Base-by-base conservation (phyloP, 2,888 invertebrate species). In the Onthophagus sagittarius region DNA sequence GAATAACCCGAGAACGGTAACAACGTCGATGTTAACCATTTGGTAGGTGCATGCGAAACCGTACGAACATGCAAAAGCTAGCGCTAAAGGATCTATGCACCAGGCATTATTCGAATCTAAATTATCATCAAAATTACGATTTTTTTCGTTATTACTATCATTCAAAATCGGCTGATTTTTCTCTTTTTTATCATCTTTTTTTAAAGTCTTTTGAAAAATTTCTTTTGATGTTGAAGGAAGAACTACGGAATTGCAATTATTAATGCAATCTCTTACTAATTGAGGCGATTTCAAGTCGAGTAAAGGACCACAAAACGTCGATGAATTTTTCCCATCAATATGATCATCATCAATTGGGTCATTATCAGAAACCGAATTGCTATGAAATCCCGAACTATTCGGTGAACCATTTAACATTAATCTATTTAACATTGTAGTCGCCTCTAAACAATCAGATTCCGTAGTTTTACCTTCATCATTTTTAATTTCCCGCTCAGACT, bases 11-110 rank as follows among this genome's bases (percentile, higher is more conserved):
- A 93, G 88, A 85, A 92, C 87, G 83, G 92, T 91, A 86, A 93
- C 88, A 86, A 92, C 88, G 87, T 94, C 93, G 86, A 92, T 86
- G 81, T 91, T 90, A 82, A 91, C 90, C 84, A 93, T 86, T 85
- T 91, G 90, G 83, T 90, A 90, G 79, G 89, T 88, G 85, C 90
- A 89, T 89, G 91, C 90, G 87, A 91, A 83, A 83, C 92, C 91
- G 87, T 92, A 91, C 82, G 92, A 89, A 87, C 92, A 92, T 90
- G 93, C 92, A 88, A 93, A 88, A 87, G 91, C 89, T 87, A 92
- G 85, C 84, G 90, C 89, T 87, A 91, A 86, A 80, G 89, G 86
- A 85, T 86, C 85, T 76, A 88, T 87, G 87, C 88, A 89, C 90
- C 90, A 90, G 86, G 86, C 82, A 77, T 76, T 62, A 64, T 33